Evolutionary conservation across 2,797 vertebrate genomes (phyloP).

Genomic region (Labroides dimidiatus): DNA sequence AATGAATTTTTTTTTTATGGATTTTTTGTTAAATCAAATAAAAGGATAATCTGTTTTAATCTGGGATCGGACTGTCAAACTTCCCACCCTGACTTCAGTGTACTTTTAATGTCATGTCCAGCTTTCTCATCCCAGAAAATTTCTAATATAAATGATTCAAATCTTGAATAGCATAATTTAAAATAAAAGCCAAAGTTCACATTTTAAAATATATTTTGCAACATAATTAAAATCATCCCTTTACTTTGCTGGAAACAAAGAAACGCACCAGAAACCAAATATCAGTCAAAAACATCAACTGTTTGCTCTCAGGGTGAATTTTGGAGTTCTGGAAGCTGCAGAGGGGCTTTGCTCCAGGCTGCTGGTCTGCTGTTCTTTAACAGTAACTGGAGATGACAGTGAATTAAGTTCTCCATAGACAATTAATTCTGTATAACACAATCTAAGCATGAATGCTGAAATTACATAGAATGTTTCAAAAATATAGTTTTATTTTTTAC

Average conservation of each 20-base stretch:
- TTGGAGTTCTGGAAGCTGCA: not conserved
- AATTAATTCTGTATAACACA: not conserved
- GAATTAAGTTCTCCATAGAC: conserved; percentile 13
- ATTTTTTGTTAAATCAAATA: too few relatives aligned
- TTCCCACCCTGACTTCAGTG: too few relatives aligned
- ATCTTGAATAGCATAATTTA: not conserved
- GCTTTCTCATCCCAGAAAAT: too few relatives aligned
- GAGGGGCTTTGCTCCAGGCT: not conserved
- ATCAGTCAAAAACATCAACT: not conserved
- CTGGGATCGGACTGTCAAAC: too few relatives aligned
- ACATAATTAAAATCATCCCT: not conserved
- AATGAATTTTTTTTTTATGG: too few relatives aligned
- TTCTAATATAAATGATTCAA: not conserved
- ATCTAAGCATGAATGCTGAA: not conserved
- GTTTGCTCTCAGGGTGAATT: not conserved
- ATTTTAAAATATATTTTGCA: not conserved
- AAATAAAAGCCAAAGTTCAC: too few relatives aligned
- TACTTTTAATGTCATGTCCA: too few relatives aligned
- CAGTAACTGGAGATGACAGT: not conserved
- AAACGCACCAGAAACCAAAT: not conserved
- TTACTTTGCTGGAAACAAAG: not conserved
- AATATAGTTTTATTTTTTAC: not conserved
- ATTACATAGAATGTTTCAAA: not conserved
- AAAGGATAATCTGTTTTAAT: too few relatives aligned
- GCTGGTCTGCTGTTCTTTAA: not conserved